Conservation (phyloP, 2,113 vertebrate genomes). For the Xyliphius kryptos region DNA sequence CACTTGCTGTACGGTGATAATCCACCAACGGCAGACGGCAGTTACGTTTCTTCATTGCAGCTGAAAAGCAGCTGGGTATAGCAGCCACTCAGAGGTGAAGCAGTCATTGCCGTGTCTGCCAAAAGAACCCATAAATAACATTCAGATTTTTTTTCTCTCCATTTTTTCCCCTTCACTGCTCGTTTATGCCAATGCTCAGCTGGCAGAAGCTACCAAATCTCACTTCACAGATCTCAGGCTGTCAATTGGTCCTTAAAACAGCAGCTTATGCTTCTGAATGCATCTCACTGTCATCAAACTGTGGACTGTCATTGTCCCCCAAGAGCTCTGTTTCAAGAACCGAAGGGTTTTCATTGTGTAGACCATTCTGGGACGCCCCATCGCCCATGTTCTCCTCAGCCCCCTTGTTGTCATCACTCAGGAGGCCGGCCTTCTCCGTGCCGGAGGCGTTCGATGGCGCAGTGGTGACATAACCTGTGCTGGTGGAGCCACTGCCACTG, state of each 20-base stretch:
- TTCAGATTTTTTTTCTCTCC: constrained; percentile 45
- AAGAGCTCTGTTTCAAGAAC: constrained; percentile 88
- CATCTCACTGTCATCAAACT: constrained; percentile 68
- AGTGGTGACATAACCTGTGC: constrained; percentile 90
- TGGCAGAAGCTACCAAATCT: constrained; percentile 30
- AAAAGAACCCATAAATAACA: constrained; percentile 48
- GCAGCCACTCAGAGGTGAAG: constrained; percentile 26
- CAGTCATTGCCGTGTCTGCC: constrained; percentile 34
- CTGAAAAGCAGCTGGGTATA: constrained; percentile 16
- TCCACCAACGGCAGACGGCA: constrained; percentile 26
- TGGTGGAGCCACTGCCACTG: constrained; percentile 92
- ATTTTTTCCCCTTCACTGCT: constrained; percentile 51
- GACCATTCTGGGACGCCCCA: constrained; percentile 63
- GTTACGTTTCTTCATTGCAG: constrained; percentile 37
- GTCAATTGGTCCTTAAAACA: constrained; percentile 24
- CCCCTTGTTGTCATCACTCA: constrained; percentile 65
- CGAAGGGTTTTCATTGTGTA: constrained; percentile 70
- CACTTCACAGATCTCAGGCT: constrained; percentile 30
- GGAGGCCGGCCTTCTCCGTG: constrained; percentile 75
- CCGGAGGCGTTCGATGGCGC: constrained; percentile 79
- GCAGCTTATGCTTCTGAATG: constrained; percentile 70
- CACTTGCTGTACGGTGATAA: constrained; percentile 17
- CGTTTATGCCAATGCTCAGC: constrained; percentile 30
- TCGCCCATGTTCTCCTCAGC: constrained; percentile 62
- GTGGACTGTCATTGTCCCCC: constrained; percentile 76